Evolutionary conservation across 2,113 vertebrate genomes (phyloP).

Genomic region (Otocyon megalotis): DNA sequence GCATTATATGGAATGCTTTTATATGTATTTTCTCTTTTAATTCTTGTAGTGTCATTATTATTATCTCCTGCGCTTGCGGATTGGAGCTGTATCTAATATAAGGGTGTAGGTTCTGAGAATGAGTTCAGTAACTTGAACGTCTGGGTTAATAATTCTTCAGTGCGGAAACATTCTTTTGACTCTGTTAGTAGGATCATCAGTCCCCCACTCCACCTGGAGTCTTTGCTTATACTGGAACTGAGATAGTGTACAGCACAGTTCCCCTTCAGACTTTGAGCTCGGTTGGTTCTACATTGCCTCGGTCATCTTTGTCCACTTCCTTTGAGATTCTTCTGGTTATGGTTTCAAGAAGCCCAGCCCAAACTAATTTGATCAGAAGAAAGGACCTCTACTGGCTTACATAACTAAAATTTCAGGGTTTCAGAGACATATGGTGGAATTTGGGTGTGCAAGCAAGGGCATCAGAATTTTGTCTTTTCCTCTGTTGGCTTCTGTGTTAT

Average conservation of each 20-base stretch:
- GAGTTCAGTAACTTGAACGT: background rate
- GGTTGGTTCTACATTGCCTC: background rate
- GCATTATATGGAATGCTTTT: background rate
- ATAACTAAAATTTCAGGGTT: background rate
- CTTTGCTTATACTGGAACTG: background rate
- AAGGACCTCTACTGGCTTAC: background rate
- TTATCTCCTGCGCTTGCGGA: background rate
- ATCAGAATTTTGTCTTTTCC: background rate
- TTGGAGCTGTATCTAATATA: background rate
- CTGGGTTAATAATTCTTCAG: background rate
- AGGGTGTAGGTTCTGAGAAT: background rate
- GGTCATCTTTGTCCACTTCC: background rate
- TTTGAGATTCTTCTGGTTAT: background rate
- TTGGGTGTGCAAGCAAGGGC: background rate
- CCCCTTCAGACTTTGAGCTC: background rate
- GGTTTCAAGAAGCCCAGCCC: background rate
- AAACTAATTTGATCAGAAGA: background rate
- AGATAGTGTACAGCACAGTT: background rate
- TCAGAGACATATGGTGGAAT: background rate
- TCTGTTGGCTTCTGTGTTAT: background rate
- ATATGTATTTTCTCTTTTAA: background rate
- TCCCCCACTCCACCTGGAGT: background rate
- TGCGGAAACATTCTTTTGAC: background rate
- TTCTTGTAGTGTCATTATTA: background rate
- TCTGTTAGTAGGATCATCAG: background rate